phyloP scores from a whole-genome alignment of 2,113 vertebrate species.

The Eubucco bourcierii region DNA sequence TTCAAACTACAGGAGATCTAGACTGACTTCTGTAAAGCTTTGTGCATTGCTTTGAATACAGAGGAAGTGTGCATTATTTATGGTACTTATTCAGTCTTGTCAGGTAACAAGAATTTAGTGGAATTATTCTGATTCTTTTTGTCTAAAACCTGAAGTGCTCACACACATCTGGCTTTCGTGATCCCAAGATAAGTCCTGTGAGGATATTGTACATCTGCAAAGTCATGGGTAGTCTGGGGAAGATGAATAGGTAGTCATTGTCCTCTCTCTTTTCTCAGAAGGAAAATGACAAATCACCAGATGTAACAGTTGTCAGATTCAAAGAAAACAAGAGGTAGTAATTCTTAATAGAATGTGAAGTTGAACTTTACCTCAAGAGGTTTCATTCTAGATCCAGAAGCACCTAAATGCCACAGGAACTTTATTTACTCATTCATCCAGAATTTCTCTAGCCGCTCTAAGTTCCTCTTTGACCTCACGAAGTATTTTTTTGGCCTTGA shows the following conservation, averaged over 20 bases:
- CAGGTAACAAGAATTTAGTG: background rate
- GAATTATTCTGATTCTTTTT: background rate
- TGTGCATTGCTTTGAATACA: background rate
- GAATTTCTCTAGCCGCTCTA: background rate
- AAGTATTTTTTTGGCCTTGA: background rate
- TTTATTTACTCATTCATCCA: background rate
- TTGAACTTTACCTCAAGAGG: background rate
- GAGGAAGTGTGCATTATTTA: background rate
- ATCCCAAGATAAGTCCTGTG: fast-evolving
- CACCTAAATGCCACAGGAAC: background rate
- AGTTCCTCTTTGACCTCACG: background rate
- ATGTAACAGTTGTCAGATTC: background rate
- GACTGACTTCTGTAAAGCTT: background rate
- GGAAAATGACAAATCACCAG: background rate
- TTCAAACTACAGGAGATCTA: background rate
- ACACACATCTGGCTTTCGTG: background rate
- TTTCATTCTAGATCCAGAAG: background rate
- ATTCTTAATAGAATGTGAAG: background rate
- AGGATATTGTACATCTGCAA: background rate
- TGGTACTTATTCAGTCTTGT: background rate
- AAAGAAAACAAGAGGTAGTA: background rate
- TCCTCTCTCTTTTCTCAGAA: background rate
- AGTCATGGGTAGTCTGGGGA: background rate
- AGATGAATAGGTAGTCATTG: background rate
- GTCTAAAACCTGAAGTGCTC: background rate